A percentile compares a stretch with the other conserved stretches of the same genome.
phyloP scores from a whole-genome alignment of 2,888 invertebrate genomes.

The Philereme transversata region DNA sequence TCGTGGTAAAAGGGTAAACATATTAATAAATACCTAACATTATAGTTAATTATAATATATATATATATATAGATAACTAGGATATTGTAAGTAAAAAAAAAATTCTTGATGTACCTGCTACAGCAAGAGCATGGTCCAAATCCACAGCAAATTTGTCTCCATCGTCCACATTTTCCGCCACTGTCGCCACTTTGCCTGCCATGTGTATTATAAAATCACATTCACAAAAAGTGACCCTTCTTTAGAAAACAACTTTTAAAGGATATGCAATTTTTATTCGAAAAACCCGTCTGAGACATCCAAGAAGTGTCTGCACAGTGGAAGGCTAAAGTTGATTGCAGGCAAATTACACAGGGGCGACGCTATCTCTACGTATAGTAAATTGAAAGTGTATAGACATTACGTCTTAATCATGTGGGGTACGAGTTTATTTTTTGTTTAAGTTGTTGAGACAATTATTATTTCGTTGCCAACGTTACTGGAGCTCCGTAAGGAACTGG shows the following conservation, averaged over 20 bases:
- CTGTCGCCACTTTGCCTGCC: constrained; percentile 50
- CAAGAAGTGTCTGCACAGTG: constrained; percentile 30
- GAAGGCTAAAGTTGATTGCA: constrained; percentile 18
- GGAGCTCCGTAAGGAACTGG: background rate
- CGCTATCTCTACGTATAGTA: constrained; percentile 40
- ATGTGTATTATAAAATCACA: constrained; percentile 33
- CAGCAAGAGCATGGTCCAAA: constrained; percentile 65
- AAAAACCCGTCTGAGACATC: constrained; percentile 30
- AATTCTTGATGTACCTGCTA: constrained; percentile 43
- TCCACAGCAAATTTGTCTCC: constrained; percentile 51
- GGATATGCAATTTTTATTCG: background rate
- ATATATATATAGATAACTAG: too few species aligned
- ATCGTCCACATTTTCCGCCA: constrained; percentile 50
- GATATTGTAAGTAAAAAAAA: constrained; percentile 1
- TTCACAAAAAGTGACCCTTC: constrained; percentile 1
- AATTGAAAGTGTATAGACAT: constrained; percentile 29
- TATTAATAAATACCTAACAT: too few species aligned
- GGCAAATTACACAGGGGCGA: constrained; percentile 12
- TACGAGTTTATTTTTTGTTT: constrained; percentile 6
- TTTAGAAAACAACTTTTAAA: background rate
- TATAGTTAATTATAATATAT: too few species aligned
- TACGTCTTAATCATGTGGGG: background rate
- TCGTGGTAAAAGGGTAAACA: too few species aligned
- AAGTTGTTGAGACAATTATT: constrained; percentile 5
- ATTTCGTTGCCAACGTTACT: constrained; percentile 15